Base-by-base conservation (phyloP, 1,140 invertebrate species). In the Lepidotrigona ventralis region DNA sequence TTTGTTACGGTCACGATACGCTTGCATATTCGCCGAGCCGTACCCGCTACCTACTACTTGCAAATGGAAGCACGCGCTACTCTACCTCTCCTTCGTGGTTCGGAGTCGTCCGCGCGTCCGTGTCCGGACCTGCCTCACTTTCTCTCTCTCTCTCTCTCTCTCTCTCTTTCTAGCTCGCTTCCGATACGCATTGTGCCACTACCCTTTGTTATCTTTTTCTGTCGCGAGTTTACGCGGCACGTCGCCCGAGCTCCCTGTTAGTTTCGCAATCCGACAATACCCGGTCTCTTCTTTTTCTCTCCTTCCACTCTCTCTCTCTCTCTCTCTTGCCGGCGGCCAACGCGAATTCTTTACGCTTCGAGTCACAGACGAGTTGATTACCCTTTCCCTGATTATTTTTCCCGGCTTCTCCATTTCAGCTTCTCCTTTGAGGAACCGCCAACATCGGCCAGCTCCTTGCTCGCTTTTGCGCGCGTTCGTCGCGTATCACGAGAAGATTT, bases 161-260 rank as follows among this genome's bases (percentile, higher is more conserved):
- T 8, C 5, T 8, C 5, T 39, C 39, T 8, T 0, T 39, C 39
- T 8, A 46, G 26, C 58, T 19, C 46, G n/a, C 51, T 46, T 64
- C 84, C 88, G 86, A 86, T 86, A 85, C 78, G 85, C 90, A 91
- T 90, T 89, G 89, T 90, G 63, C 87, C 71, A 11, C 77, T 63
- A 56, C 70, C 74, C 75, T 90, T 91, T 91, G 90, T 90, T 87
- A 85, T 76, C 82, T 89, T 81, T 85, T 84, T 90, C 86, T 71
- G 83, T 84, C 90, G 86, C 77, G 66, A 86, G 86, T 85, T 91
- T 88, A 84, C 89, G 88, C 89, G 83, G 78, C 56, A 26, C 66
- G 68, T 73, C 76, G 79, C 58, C 46, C 74, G 54, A 58, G 2
- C 74, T 53, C 78, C 66, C 68, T 83, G 63, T 68, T n/a, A 58